Evolutionary conservation across 2,113 vertebrate genomes (phyloP).

Genomic region (Amphiprion ocellaris): DNA sequence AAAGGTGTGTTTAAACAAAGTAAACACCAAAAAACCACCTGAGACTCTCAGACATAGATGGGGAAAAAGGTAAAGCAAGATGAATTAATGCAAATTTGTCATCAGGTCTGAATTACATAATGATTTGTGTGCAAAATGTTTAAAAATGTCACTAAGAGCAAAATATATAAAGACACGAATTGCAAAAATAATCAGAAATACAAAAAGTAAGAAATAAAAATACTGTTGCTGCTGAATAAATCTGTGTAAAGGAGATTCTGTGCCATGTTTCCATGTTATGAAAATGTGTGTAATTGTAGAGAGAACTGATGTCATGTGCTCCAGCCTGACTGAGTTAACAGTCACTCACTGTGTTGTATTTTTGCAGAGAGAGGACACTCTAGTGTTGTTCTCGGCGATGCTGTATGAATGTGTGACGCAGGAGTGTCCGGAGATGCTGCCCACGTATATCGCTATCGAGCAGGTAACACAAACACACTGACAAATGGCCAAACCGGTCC

Average conservation of each 20-base stretch:
- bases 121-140: background rate
- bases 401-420: conserved; percentile 97
- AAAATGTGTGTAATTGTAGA: too few species aligned
- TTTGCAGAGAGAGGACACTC: conserved; percentile 90
- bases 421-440: conserved; percentile 97
- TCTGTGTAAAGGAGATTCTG: too few species aligned
- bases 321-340: background rate
- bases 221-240: too few species aligned
- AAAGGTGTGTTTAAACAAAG: background rate
- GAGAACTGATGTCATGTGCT: too few species aligned
- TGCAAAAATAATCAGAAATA: background rate
- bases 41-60: background rate
- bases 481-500: background rate
- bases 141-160: background rate
- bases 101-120: background rate
- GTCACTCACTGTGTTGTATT: conserved; percentile 25
- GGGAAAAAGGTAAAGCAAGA: too few species aligned
- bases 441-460: conserved; percentile 95
- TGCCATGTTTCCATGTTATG: background rate
- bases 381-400: conserved; percentile 93
- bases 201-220: too few species aligned
- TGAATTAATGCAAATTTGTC: background rate
- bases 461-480: conserved; percentile 85
- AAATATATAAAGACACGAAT: background rate
- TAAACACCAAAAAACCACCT: background rate